These are phyloP conservation scores for Nannospalax galili DNA, from an alignment of 2,113 vertebrate genomes.

Conservation along the genomic window DNA sequence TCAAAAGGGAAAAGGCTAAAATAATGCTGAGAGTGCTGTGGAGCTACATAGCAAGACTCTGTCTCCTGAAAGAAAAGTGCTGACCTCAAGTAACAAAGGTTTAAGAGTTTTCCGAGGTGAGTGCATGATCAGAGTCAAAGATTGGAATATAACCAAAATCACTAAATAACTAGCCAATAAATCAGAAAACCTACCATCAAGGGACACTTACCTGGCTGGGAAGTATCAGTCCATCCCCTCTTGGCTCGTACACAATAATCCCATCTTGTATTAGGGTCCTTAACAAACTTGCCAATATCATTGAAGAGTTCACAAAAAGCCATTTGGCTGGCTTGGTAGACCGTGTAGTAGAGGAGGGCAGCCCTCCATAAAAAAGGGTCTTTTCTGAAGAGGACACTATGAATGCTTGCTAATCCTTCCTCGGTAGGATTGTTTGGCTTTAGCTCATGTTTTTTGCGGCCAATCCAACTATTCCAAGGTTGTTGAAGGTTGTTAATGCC, in stretches of 20 bases:
- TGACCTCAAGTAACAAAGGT: neutral
- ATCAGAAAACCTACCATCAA: neutral
- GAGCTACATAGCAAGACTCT: neutral
- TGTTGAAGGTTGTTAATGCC: conserved; percentile 95
- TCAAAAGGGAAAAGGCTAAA: neutral
- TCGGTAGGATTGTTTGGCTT: conserved; percentile 96
- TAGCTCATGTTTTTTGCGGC: conserved; percentile 89
- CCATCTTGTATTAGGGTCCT: conserved; percentile 95
- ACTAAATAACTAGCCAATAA: neutral
- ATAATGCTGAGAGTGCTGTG: neutral
- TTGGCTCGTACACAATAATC: conserved; percentile 97
- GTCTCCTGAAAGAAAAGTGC: neutral
- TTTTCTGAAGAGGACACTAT: conserved; percentile 94
- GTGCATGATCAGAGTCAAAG: neutral
- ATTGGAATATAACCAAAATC: neutral
- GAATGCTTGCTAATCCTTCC: conserved; percentile 96
- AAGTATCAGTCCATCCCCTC: conserved; percentile 94
- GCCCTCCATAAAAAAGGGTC: conserved; percentile 97
- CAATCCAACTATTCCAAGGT: conserved; percentile 90
- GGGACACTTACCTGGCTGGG: conserved; percentile 88
- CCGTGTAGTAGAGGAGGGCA: conserved; percentile 96
- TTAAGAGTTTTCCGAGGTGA: neutral
- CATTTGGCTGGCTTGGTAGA: conserved; percentile 93
- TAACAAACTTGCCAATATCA: conserved; percentile 91
- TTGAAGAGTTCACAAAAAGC: conserved; percentile 94